These are phyloP conservation scores for Ictidomys tridecemlineatus DNA, from an alignment of 2,113 vertebrate genomes.

Conservation along the genomic window DNA sequence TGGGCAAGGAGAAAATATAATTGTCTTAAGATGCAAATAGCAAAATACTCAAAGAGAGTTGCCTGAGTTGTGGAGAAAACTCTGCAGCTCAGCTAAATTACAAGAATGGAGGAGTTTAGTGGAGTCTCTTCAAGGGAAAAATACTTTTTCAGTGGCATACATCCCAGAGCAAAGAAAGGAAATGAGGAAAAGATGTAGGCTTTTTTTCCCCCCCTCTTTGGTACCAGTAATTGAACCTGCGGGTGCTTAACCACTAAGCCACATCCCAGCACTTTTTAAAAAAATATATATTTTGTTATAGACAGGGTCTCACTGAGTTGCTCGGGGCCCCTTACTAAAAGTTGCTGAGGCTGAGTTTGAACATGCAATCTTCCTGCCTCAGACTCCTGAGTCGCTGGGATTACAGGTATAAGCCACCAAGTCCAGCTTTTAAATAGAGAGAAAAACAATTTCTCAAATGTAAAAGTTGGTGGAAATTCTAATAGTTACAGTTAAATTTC, in stretches of 20 bases:
- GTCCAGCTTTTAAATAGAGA: not conserved
- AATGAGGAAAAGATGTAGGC: not conserved
- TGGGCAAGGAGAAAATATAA: not conserved
- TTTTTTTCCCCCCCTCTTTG: not conserved
- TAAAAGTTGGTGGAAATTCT: slow-evolving; percentile 38
- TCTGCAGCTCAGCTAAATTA: not conserved
- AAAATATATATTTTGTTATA: too few species aligned
- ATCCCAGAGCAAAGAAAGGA: not conserved
- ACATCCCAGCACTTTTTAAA: too few species aligned
- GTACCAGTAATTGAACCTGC: too few species aligned
- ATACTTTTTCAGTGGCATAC: not conserved
- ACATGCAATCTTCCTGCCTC: too few species aligned
- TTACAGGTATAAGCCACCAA: too few species aligned
- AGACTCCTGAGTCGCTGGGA: too few species aligned
- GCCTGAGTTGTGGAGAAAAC: not conserved
- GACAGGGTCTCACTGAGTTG: too few species aligned
- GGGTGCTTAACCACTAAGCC: too few species aligned
- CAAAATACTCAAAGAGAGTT: not conserved
- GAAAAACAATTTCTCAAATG: slow-evolving; percentile 5
- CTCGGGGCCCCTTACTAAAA: too few species aligned
- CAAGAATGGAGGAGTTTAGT: not conserved
- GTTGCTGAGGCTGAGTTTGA: too few species aligned
- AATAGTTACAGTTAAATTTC: slow-evolving; percentile 10
- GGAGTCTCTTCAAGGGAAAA: not conserved
- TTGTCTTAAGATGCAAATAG: not conserved